Evolutionary conservation across 1,140 invertebrate genomes (phyloP), one percentile per base, ranked within the genome.

Genomic region (Fopius arisanus): DNA sequence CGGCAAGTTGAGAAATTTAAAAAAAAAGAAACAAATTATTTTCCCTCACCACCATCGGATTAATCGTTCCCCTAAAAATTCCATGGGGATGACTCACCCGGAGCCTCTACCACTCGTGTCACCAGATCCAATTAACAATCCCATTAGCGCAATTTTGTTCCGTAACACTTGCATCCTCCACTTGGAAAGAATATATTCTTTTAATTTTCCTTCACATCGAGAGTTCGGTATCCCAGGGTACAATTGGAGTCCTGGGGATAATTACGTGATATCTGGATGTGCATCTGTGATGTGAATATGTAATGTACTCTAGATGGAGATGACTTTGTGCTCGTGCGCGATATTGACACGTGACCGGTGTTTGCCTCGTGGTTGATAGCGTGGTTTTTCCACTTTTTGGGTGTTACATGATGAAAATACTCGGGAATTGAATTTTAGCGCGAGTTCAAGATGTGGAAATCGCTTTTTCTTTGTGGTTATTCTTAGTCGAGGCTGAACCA

Each of bases 321-420:
- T 59, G 14, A 59, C 23, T 12, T 59, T 26, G 54, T 31, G 23
- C 67, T 63, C 71, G 63, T 41, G 71, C 63, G 71, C 65, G 71
- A 7, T 14, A 3, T 26, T 41, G 71, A 65, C 65, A 73, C 71
- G 65, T 73, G 71, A 73, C 71, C 63, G 43, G 43, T 73, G 71
- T 70, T 77, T 77, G 73, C 70, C 76, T 68, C 70, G 77, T 75
- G 77, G 70, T 78, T 75, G 73, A 72, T 66, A 72, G 41, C 69
- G 69, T 72, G 62, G 40, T 72, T 72, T 70, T 37, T 21, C 21
- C 23, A 26, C 19, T 51, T 28, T 59, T 19, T 2, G 16, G 43
- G 43, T 12, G 16, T 5, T 48, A 48, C 14, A n/a, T 48, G 43
- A 12, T 12, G 16, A 48, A 48, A 12, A 48, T 48, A 16, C 10